Base-by-base conservation (phyloP, 2,888 invertebrate genomes). In the Anarsia innoxiella region DNA sequence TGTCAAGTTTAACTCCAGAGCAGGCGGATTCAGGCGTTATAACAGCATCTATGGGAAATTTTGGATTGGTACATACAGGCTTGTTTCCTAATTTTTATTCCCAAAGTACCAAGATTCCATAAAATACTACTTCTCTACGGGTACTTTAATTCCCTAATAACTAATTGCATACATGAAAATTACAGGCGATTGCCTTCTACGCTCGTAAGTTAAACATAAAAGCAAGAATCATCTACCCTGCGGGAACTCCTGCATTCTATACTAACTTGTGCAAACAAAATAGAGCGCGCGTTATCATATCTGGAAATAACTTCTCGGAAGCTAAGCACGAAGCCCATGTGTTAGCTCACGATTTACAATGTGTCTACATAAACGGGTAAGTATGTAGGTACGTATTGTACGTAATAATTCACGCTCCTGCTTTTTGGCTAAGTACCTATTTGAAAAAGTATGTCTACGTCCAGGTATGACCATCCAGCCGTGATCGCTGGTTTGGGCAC, bases 401-500 rank as follows among this genome's bases (percentile, higher is more conserved):
- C 19, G 19, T 19, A 19, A n/a, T 19, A 19, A 19, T 19, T 19
- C 19, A 19, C 4, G 19, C 19, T 3, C 6, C 6, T 19, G 19
- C 19, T 5, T 19, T 19, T 19, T n/a, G n/a, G 19, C 3, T 5
- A 19, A 19, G 6, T 19, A 19, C 3, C 3, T 6, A 19, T 19
- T 19, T 19, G 19, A 19, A 3, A 19, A 19, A 3, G 3, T 19
- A 3, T 19, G 19, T 5, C 6, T 5, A 19, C 6, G 4, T 19
- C 19, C 66, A 93, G 94, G 4, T 96, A 95, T 60, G 96, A 97
- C 69, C 94, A 97, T 71, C 96, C 96, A 0, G 88, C 95, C 59
- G 94, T 95, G 12, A 91, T 97, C 77, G 94, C 96, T 0, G 97
- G 94, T 0, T 93, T 94, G 58, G 97, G 97, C 5, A 95, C 95